Conservation (phyloP, 2,113 vertebrate species). For the Parotia lawesii region DNA sequence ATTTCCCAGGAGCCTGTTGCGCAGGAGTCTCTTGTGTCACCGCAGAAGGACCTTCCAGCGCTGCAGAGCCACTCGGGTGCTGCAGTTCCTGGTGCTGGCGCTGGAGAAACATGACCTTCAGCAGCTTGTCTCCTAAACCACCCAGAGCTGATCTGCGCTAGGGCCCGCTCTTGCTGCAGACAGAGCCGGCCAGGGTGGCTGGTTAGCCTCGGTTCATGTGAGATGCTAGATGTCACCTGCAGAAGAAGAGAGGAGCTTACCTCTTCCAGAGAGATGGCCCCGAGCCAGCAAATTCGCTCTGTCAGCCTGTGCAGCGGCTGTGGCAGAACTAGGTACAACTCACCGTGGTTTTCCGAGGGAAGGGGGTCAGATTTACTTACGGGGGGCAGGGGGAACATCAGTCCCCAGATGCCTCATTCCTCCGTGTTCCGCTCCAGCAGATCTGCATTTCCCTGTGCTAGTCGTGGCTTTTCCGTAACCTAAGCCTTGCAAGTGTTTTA, state of each 20-base stretch:
- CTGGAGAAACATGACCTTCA: background rate
- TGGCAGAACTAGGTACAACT: constrained; percentile 82
- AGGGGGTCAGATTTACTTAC: background rate
- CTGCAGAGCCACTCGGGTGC: background rate
- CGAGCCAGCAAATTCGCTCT: constrained; percentile 78
- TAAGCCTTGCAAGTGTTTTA: background rate
- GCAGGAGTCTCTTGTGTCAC: background rate
- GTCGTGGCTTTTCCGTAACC: background rate
- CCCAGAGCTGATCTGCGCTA: background rate
- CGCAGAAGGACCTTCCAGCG: background rate
- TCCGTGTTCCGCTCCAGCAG: background rate
- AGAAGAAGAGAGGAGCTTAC: constrained; percentile 53
- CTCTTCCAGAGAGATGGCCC: constrained; percentile 75
- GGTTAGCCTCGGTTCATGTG: background rate
- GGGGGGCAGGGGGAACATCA: background rate
- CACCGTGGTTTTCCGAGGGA: background rate
- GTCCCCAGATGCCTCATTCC: fast-evolving
- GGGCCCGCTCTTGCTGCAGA: background rate
- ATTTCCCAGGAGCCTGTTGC: constrained; percentile 65
- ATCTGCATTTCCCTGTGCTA: background rate
- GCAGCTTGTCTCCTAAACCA: background rate
- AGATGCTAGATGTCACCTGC: constrained; percentile 62
- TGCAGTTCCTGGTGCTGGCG: background rate
- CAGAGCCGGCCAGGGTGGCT: background rate
- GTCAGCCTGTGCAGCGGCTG: constrained; percentile 80